These are phyloP conservation scores for Trigoniulus corallinus DNA, from an alignment of 1,140 invertebrate species.

Conservation along the genomic window DNA sequence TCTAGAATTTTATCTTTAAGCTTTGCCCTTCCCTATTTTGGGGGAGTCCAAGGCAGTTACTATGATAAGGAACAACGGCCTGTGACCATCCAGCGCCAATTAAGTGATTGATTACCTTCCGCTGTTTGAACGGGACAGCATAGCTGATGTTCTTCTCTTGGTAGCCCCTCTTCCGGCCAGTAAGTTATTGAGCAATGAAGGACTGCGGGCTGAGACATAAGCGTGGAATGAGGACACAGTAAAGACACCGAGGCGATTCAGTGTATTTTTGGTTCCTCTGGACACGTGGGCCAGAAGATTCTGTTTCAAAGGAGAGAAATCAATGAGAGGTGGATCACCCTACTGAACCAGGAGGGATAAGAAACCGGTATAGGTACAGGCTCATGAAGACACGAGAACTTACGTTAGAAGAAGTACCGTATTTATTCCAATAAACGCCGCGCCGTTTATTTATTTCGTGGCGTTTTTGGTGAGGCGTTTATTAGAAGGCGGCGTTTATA, in stretches of 20 bases:
- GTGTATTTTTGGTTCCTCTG: conserved; percentile 77
- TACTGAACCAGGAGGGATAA: too few species aligned
- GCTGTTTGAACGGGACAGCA: conserved; percentile 73
- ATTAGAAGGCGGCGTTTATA: too few species aligned
- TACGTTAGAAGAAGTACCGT: too few species aligned
- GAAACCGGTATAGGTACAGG: conserved; percentile 14
- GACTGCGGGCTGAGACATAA: conserved; percentile 86
- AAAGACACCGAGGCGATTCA: conserved; percentile 91
- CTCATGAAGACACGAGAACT: neutral
- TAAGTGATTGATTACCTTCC: conserved; percentile 25
- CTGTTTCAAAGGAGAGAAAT: too few species aligned
- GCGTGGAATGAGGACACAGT: conserved; percentile 96
- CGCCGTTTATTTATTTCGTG: too few species aligned
- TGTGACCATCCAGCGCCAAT: conserved; percentile 28
- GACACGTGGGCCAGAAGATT: conserved; percentile 88
- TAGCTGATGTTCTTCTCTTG: conserved; percentile 47
- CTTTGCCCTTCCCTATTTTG: too few species aligned
- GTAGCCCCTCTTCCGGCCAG: conserved; percentile 75
- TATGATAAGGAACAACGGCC: conserved; percentile 63
- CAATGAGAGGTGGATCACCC: too few species aligned
- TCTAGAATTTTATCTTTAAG: too few species aligned
- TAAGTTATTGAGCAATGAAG: conserved; percentile 78
- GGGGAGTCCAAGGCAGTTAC: too few species aligned
- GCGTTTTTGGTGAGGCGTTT: too few species aligned
- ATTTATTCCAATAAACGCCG: too few species aligned